phyloP scores from a whole-genome alignment of 2,797 vertebrate species.

The Periparus ater region DNA sequence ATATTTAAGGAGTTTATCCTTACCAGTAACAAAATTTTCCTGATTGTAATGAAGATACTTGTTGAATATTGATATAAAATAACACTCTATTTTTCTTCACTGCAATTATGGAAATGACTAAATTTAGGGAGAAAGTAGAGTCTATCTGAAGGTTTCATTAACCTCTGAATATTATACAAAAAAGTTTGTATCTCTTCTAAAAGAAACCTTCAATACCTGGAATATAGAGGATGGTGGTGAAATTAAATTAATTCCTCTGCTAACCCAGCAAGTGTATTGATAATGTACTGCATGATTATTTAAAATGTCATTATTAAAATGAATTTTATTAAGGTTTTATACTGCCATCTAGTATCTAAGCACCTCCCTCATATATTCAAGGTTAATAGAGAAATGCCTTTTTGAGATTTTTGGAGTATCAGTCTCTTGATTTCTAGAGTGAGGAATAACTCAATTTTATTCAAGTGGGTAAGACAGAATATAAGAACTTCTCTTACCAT shows the following conservation, averaged over 20 bases:
- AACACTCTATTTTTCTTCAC: neutral
- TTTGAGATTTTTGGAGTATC: neutral
- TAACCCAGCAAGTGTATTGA: neutral
- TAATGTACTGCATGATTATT: neutral
- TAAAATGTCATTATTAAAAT: conserved; percentile 1
- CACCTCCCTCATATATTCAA: neutral
- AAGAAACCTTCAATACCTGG: neutral
- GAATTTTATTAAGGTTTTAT: conserved; percentile 38
- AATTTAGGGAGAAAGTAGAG: neutral
- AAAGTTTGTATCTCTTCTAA: neutral
- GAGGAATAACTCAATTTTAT: neutral
- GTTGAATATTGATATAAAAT: neutral
- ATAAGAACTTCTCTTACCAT: neutral
- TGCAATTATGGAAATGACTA: neutral
- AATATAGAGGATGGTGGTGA: neutral
- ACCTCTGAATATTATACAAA: neutral
- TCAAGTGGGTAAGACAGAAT: neutral
- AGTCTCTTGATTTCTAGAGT: neutral
- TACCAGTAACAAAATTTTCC: neutral
- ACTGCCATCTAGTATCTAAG: conserved; percentile 51
- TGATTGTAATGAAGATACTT: neutral
- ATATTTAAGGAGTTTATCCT: neutral
- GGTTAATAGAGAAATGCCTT: neutral
- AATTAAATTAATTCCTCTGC: conserved; percentile 32
- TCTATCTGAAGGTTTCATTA: neutral